phyloP scores from a whole-genome alignment of 2,888 invertebrate genomes.

The Ptychoptera contaminata region DNA sequence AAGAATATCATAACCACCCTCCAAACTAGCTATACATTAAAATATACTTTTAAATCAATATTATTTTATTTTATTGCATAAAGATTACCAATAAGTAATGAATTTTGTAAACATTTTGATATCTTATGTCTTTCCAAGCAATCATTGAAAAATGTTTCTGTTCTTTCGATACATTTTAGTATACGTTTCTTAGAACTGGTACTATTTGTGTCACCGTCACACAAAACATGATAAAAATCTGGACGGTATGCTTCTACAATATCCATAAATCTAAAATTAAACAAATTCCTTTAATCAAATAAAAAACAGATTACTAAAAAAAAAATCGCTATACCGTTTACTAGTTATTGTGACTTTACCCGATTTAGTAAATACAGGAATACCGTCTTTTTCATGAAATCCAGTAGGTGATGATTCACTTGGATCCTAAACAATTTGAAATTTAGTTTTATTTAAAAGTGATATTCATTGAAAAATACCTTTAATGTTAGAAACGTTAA shows the following conservation, averaged over 20 bases:
- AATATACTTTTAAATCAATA: no score
- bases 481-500: conserved; percentile 29
- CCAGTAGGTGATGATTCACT: conserved; percentile 48
- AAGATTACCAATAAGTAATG: conserved; percentile 33
- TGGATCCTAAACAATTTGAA: conserved; percentile 38
- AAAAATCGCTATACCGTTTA: conserved; percentile 31
- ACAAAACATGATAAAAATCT: conserved; percentile 64
- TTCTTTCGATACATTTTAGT: conserved; percentile 53
- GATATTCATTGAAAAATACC: conserved; percentile 17
- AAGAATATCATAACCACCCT: conserved; percentile 52
- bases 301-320: background rate
- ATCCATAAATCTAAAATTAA: conserved; percentile 51
- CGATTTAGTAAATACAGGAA: conserved; percentile 63
- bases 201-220: conserved; percentile 42
- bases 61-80: background rate
- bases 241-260: conserved; percentile 61
- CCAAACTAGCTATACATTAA: conserved; percentile 8
- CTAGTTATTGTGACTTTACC: conserved; percentile 55
- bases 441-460: conserved; percentile 35
- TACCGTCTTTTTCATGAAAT: conserved; percentile 49
- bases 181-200: conserved; percentile 53
- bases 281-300: conserved; percentile 2
- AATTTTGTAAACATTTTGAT: conserved; percentile 33
- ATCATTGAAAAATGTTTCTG: conserved; percentile 45
- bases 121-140: conserved; percentile 49